phyloP scores from a whole-genome alignment of 2,113 vertebrate genomes.

The Tragelaphus imberbis region DNA sequence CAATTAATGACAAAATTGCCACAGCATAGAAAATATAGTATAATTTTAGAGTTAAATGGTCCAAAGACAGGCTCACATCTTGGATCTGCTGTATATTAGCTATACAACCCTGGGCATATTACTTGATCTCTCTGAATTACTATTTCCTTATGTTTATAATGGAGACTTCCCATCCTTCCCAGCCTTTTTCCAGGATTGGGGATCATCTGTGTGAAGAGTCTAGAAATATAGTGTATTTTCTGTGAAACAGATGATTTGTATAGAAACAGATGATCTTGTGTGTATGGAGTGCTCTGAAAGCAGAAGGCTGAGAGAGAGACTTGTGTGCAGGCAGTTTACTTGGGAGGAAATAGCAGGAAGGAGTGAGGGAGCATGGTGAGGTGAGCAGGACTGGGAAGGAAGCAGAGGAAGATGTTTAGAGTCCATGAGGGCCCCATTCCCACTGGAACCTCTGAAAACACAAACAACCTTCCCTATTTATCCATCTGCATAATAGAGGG shows the following conservation, averaged over 20 bases:
- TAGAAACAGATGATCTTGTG: background rate
- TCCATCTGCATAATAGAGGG: background rate
- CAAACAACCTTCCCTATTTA: background rate
- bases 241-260: background rate
- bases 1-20: background rate
- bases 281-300: background rate
- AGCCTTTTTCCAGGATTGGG: background rate
- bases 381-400: background rate
- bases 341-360: background rate
- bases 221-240: background rate
- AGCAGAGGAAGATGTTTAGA: background rate
- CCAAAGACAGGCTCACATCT: background rate
- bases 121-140: background rate
- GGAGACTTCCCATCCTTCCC: background rate
- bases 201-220: background rate
- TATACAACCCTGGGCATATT: background rate
- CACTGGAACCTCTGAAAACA: background rate
- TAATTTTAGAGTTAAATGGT: background rate
- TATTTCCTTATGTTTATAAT: background rate
- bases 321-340: background rate
- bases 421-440: background rate
- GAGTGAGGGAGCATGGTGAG: background rate
- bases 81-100: background rate
- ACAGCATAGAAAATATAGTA: background rate
- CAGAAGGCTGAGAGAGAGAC: background rate